A percentile compares a stretch with the other conserved stretches of the same genome.
Conservation (phyloP, 2,797 vertebrate species). For the Lerista edwardsae region DNA sequence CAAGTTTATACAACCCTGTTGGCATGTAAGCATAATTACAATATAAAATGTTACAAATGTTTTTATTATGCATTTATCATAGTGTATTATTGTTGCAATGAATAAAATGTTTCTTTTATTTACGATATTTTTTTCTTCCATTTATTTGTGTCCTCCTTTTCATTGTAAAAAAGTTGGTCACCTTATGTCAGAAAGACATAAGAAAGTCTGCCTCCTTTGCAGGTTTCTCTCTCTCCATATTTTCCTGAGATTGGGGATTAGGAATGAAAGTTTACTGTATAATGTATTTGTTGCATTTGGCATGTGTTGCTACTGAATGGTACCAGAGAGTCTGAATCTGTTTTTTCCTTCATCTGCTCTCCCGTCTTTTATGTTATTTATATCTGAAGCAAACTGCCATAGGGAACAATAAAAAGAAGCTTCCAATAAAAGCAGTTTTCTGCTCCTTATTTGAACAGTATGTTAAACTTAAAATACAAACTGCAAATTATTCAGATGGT, state of each 20-base stretch:
- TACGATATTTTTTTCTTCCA: too few species aligned
- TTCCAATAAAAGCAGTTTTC: constrained; percentile 61
- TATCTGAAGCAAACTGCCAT: constrained; percentile 49
- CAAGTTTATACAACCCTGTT: too few species aligned
- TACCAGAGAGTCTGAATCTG: constrained; percentile 65
- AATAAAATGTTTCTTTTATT: too few species aligned
- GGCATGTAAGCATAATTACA: too few species aligned
- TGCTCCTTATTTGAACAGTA: constrained; percentile 44
- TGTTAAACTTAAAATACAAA: constrained; percentile 59
- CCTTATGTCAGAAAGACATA: constrained; percentile 32
- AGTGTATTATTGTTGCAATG: too few species aligned
- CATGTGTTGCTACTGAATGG: constrained; percentile 51
- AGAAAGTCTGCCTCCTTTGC: constrained; percentile 23
- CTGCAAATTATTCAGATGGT: constrained; percentile 51
- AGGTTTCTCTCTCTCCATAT: constrained; percentile 27
- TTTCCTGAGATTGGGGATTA: constrained; percentile 52
- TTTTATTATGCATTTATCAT: too few species aligned
- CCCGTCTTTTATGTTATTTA: constrained; percentile 58
- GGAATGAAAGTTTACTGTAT: constrained; percentile 36
- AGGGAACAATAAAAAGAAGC: constrained; percentile 27
- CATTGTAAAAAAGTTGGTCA: too few species aligned
- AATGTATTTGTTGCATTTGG: constrained; percentile 66
- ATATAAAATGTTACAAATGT: too few species aligned
- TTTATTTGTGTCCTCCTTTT: too few species aligned
- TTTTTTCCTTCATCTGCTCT: constrained; percentile 57